A percentile compares a stretch with the other conserved stretches of the same genome.
Evolutionary conservation across 2,888 invertebrate genomes (phyloP).

Genomic region (Drepana falcataria): DNA sequence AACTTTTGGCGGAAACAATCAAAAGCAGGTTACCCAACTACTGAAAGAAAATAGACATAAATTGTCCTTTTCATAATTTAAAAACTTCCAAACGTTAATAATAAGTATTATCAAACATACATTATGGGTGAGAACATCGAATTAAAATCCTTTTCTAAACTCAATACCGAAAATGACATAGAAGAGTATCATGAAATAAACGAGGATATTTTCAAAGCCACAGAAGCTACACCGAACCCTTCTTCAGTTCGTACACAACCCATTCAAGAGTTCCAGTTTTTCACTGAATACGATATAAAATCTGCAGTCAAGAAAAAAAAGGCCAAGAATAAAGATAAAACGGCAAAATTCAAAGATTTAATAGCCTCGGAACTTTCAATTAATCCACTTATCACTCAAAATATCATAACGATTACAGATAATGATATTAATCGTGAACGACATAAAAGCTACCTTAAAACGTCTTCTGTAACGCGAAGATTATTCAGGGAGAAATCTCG

Average conservation of each 20-base stretch:
- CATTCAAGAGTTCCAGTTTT: slow-evolving; percentile 51
- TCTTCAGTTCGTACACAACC: slow-evolving; percentile 15
- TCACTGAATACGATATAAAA: slow-evolving; percentile 38
- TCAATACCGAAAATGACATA: slow-evolving; percentile 39
- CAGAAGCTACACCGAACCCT: slow-evolving; percentile 25
- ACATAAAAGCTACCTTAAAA: slow-evolving; percentile 32
- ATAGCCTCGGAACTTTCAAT: slow-evolving; percentile 46
- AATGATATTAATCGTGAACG: slow-evolving; percentile 17
- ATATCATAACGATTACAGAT: slow-evolving; percentile 36
- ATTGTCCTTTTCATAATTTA: no score
- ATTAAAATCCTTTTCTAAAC: slow-evolving; percentile 32
- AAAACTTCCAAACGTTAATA: neutral
- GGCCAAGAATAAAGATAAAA: slow-evolving; percentile 28
- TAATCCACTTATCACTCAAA: slow-evolving; percentile 35
- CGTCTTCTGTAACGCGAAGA: slow-evolving; percentile 15
- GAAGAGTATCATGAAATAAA: slow-evolving; percentile 65
- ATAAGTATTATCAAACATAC: neutral
- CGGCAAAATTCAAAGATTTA: slow-evolving; percentile 50
- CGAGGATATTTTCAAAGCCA: slow-evolving; percentile 20
- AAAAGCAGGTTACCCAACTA: slow-evolving; percentile 9
- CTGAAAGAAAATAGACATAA: no score
- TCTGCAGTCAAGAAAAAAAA: slow-evolving; percentile 38
- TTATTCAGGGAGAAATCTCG: slow-evolving; percentile 20
- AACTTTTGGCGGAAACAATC: slow-evolving; percentile 30
- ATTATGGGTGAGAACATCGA: slow-evolving; percentile 53